phyloP scores from a whole-genome alignment of 2,797 vertebrate species.

The Rhynchotus rufescens region DNA sequence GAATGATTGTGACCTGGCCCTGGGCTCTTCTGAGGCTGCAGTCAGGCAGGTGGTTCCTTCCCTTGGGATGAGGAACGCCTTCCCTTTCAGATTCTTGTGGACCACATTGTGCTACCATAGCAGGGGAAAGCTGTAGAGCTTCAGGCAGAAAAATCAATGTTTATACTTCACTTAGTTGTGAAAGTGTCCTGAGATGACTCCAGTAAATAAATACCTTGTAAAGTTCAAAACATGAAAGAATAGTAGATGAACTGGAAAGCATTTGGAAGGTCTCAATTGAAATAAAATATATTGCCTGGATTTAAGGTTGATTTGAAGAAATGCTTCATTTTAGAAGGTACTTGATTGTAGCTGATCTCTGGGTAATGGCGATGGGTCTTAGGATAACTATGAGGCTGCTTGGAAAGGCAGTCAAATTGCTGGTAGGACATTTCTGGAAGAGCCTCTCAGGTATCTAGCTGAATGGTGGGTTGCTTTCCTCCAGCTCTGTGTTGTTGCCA shows the following conservation, averaged over 20 bases:
- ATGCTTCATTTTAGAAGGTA: neutral
- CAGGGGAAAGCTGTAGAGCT: neutral
- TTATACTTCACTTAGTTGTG: constrained; percentile 37
- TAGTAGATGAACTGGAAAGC: neutral
- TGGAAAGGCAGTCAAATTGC: neutral
- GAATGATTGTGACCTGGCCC: neutral
- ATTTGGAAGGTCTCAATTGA: neutral
- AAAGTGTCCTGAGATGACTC: constrained; percentile 7
- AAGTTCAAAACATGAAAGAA: neutral
- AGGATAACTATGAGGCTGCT: neutral
- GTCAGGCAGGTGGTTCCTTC: neutral
- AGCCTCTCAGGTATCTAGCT: neutral
- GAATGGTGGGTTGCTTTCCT: neutral
- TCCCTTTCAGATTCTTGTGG: neutral
- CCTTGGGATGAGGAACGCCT: neutral
- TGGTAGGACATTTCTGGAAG: neutral
- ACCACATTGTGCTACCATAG: neutral
- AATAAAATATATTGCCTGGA: constrained; percentile 34
- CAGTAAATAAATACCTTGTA: constrained; percentile 27
- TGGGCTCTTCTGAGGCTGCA: neutral
- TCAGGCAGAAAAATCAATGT: constrained; percentile 57
- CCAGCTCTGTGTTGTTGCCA: neutral
- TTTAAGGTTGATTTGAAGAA: constrained; percentile 21
- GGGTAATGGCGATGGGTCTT: neutral
- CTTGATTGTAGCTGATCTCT: neutral